Conservation (phyloP, 2,113 vertebrate genomes). For the Alaudala cheleensis region DNA sequence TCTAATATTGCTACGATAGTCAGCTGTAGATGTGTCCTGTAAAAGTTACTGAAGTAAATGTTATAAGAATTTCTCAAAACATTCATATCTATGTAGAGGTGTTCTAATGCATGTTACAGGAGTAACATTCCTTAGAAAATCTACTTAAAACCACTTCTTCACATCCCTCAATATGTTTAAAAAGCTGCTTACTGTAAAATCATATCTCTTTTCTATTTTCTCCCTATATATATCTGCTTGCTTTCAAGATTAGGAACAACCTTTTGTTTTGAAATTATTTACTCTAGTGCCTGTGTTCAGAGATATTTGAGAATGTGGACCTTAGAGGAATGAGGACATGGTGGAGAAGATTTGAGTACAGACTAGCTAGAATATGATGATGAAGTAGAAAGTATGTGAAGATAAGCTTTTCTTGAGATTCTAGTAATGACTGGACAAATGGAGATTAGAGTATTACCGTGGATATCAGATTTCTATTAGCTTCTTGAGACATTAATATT, state of each 20-base stretch:
- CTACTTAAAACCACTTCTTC: not conserved
- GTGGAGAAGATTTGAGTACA: not conserved
- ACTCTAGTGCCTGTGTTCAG: not conserved
- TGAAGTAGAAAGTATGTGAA: constrained; percentile 2
- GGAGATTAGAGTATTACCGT: constrained; percentile 35
- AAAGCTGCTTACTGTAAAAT: not conserved
- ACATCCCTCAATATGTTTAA: not conserved
- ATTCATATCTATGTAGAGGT: not conserved
- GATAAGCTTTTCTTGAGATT: constrained; percentile 42
- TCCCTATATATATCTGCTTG: not conserved
- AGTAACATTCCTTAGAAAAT: not conserved
- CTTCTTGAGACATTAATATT: constrained; percentile 50
- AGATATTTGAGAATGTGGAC: not conserved
- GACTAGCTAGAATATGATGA: not conserved
- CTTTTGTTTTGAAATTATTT: not conserved
- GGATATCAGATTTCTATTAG: constrained; percentile 50
- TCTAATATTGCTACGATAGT: not conserved
- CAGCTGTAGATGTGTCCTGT: not conserved
- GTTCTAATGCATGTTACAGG: not conserved
- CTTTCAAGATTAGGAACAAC: not conserved
- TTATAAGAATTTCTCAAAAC: not conserved
- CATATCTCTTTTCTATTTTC: not conserved
- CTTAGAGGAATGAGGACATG: not conserved
- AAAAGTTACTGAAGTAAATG: not conserved
- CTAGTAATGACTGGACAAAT: constrained; percentile 28